A percentile compares a stretch with the other conserved stretches of the same genome.
Evolutionary conservation across 2,888 invertebrate genomes (phyloP).

Genomic region (Latrodectus hesperus): DNA sequence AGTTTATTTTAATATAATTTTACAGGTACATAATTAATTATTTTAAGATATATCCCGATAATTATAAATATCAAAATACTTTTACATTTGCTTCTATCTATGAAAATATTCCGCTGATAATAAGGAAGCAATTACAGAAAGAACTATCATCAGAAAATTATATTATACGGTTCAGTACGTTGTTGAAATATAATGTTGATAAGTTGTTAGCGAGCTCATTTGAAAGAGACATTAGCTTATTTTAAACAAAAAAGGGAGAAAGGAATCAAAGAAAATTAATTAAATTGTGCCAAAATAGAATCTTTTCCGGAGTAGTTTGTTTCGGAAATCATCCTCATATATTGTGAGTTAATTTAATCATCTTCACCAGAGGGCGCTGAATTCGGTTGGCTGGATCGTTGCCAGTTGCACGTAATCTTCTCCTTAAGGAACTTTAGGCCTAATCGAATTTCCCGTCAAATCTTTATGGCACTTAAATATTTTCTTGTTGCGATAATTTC

Average conservation of each 20-base stretch:
- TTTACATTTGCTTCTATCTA: no score
- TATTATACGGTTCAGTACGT: no score
- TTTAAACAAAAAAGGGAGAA: slow-evolving; percentile 6
- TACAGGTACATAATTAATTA: no score
- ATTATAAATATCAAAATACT: no score
- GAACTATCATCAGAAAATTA: no score
- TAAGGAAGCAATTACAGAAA: no score
- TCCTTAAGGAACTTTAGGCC: slow-evolving; percentile 64
- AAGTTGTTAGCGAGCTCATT: slow-evolving; percentile 21
- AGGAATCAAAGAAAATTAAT: slow-evolving; percentile 23
- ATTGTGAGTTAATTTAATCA: slow-evolving; percentile 64
- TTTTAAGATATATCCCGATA: no score
- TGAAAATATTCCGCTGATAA: no score
- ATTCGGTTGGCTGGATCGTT: slow-evolving; percentile 53
- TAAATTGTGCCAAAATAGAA: slow-evolving; percentile 57
- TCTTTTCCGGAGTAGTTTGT: slow-evolving; percentile 42
- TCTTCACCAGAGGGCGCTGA: slow-evolving; percentile 50
- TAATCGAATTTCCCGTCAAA: slow-evolving; percentile 66
- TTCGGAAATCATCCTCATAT: slow-evolving; percentile 58
- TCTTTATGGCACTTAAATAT: slow-evolving; percentile 67
- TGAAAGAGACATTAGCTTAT: slow-evolving; percentile 3
- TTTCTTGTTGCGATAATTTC: slow-evolving; percentile 65
- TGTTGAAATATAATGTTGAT: no score
- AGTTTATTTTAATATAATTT: no score
- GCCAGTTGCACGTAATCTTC: slow-evolving; percentile 59